These are phyloP conservation scores for Pongo pygmaeus DNA, from an alignment of 2,113 vertebrate species.

Conservation along the genomic window DNA sequence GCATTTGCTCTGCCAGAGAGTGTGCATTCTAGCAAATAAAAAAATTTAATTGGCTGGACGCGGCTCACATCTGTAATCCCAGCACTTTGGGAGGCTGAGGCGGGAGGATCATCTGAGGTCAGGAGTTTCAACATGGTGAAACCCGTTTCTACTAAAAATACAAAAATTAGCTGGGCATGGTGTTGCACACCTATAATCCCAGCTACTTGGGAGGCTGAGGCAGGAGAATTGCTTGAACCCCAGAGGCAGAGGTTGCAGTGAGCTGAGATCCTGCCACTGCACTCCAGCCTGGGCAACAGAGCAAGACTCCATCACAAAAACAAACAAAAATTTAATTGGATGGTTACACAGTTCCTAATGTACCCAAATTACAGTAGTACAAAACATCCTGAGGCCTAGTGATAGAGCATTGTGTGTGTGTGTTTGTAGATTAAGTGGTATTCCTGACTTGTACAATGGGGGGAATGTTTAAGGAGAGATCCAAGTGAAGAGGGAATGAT, in stretches of 20 bases:
- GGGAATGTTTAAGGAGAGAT: background rate
- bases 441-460: background rate
- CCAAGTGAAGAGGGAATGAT: background rate
- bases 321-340: background rate
- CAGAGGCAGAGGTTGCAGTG: too few relatives aligned
- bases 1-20: background rate
- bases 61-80: rapidly evolving
- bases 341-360: background rate
- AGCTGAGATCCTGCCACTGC: too few relatives aligned
- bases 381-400: background rate
- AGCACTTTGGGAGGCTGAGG: too few relatives aligned
- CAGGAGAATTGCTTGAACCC: too few relatives aligned
- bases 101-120: too few relatives aligned
- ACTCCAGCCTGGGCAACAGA: too few relatives aligned
- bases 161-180: too few relatives aligned
- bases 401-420: background rate
- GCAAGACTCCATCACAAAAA: too few relatives aligned
- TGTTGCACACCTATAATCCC: too few relatives aligned
- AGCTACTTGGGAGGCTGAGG: too few relatives aligned
- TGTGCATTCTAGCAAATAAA: background rate
- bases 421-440: background rate
- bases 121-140: too few relatives aligned
- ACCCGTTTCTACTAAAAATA: too few relatives aligned
- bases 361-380: background rate
- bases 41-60: background rate